phyloP scores from a whole-genome alignment of 2,113 vertebrate genomes.

The Strix uralensis region DNA sequence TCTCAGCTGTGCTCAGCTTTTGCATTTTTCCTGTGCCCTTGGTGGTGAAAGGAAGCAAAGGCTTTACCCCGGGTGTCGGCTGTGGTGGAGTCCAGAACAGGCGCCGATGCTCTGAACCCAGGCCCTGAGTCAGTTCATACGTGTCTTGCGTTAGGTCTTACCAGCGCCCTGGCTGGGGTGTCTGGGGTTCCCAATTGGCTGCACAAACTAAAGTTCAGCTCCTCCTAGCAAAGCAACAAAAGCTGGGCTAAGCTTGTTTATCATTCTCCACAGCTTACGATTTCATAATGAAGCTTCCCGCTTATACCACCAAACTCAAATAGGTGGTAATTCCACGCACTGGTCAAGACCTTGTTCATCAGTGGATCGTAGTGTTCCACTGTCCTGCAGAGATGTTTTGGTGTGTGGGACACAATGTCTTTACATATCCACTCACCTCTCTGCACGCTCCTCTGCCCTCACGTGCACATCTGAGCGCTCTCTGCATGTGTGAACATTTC shows the following conservation, averaged over 20 bases:
- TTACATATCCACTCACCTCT: rapidly evolving
- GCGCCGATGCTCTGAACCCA: rapidly evolving
- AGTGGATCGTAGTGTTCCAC: not conserved
- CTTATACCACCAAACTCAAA: not conserved
- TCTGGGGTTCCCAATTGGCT: not conserved
- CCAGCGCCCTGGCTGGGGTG: not conserved
- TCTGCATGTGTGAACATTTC: not conserved
- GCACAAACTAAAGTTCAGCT: not conserved
- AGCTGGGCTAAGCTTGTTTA: not conserved
- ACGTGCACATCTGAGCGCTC: rapidly evolving
- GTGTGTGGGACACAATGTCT: not conserved
- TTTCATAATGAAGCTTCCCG: not conserved
- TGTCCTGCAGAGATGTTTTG: not conserved
- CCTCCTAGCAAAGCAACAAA: not conserved
- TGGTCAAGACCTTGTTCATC: not conserved
- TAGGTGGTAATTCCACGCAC: not conserved
- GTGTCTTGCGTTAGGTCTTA: rapidly evolving
- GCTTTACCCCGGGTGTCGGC: not conserved
- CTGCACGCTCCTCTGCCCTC: not conserved
- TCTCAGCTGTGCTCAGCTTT: not conserved
- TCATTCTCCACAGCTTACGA: not conserved
- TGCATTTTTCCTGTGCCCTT: not conserved
- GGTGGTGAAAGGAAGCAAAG: not conserved
- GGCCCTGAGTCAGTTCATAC: not conserved
- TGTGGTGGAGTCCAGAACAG: not conserved